These are phyloP conservation scores for Doryteuthis pealeii DNA, from an alignment of 1,140 invertebrate species.

Conservation along the genomic window DNA sequence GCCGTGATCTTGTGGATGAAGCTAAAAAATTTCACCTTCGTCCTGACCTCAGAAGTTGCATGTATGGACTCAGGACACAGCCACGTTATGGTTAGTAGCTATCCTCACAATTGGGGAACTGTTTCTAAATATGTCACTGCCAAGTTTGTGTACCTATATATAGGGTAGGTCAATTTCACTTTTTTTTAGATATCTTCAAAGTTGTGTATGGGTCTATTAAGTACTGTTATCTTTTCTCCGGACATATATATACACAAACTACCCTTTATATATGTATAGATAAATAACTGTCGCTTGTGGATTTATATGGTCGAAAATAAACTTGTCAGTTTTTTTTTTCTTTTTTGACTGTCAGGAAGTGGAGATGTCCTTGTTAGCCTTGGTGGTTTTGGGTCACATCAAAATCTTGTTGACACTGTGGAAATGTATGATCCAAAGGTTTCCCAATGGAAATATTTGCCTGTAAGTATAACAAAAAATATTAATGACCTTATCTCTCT, in stretches of 20 bases:
- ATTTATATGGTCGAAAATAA: no score
- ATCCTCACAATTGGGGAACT: no score
- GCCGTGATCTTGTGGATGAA: slow-evolving; percentile 54
- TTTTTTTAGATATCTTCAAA: not conserved
- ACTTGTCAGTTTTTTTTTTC: not conserved
- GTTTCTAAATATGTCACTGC: not conserved
- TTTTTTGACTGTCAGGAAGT: slow-evolving; percentile 36
- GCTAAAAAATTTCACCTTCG: slow-evolving; percentile 54
- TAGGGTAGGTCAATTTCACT: not conserved
- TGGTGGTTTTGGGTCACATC: slow-evolving; percentile 54
- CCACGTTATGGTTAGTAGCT: slow-evolving; percentile 40
- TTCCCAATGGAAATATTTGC: slow-evolving; percentile 45
- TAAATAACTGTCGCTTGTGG: no score
- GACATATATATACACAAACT: no score
- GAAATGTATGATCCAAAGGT: slow-evolving; percentile 54
- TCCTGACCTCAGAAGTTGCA: slow-evolving; percentile 46
- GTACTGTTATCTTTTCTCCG: no score
- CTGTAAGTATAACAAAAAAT: slow-evolving; percentile 35
- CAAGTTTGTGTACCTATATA: not conserved
- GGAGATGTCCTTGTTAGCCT: slow-evolving; percentile 51
- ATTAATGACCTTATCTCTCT: no score
- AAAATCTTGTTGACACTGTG: slow-evolving; percentile 53
- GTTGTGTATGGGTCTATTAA: no score
- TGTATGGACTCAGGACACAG: slow-evolving; percentile 42
- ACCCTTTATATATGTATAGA: no score